Percentiles rank a stretch among this genome's conserved stretches.
Conservation (phyloP, 2,888 invertebrate species). For the Drosophila mulleri region DNA sequence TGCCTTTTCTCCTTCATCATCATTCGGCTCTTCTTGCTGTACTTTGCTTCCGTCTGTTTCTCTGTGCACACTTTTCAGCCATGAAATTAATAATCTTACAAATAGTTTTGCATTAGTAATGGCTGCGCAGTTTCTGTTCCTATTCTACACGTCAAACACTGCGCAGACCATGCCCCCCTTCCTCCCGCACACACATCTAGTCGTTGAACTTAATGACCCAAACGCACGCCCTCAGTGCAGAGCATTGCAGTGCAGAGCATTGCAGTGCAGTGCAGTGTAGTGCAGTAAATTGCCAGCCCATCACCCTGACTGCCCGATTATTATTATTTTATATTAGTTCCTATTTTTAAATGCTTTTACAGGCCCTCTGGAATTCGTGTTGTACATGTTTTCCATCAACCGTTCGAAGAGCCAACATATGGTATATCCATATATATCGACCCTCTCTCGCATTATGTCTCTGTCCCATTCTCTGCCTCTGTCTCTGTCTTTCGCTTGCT, state of each 20-base stretch:
- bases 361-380: constrained; percentile 62
- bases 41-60: constrained; percentile 25
- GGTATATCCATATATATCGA: constrained; percentile 39
- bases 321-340: constrained; percentile 32
- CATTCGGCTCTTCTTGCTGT: constrained; percentile 2
- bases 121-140: constrained; percentile 61
- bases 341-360: constrained; percentile 72
- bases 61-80: constrained; percentile 47
- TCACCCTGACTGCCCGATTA: constrained; percentile 36
- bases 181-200: not conserved
- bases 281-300: constrained; percentile 26
- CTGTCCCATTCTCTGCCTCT: not conserved
- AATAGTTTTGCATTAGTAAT: constrained; percentile 73
- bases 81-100: constrained; percentile 70
- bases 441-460: not conserved
- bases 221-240: constrained; percentile 52
- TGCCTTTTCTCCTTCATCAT: constrained; percentile 5
- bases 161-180: constrained; percentile 19
- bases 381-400: constrained; percentile 35
- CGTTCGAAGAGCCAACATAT: constrained; percentile 54
- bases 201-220: constrained; percentile 56
- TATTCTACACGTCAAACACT: constrained; percentile 33
- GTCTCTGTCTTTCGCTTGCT: constrained; percentile 41
- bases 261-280: constrained; percentile 23
- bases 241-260: no score